Evolutionary conservation across 2,888 invertebrate species (phyloP).

Genomic region (Melinaea menophilus): DNA sequence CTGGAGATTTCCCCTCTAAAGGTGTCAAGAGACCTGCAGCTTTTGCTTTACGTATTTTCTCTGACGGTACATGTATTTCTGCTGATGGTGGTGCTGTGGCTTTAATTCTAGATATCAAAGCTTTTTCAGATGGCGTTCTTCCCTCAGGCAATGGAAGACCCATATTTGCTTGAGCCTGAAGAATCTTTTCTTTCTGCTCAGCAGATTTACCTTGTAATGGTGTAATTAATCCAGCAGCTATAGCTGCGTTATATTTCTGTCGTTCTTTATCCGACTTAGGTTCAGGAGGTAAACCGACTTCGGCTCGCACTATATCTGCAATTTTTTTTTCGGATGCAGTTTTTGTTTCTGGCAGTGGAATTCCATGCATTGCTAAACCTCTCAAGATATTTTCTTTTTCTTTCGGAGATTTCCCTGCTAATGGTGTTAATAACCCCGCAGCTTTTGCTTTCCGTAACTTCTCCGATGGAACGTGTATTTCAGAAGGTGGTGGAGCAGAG

Average conservation of each 20-base stretch:
- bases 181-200: conserved; percentile 35
- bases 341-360: conserved; percentile 29
- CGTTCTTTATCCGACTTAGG: conserved; percentile 28
- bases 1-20: conserved; percentile 29
- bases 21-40: conserved; percentile 33
- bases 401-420: conserved; percentile 23
- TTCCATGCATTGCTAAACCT: conserved; percentile 22
- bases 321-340: conserved; percentile 30
- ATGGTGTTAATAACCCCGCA: conserved; percentile 32
- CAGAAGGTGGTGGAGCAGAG: conserved; percentile 8
- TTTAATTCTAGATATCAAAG: conserved; percentile 30
- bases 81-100: conserved; percentile 4
- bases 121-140: conserved; percentile 35
- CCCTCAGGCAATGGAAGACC: conserved; percentile 35
- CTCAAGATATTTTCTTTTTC: conserved; percentile 30
- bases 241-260: conserved; percentile 36
- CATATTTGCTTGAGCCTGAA: conserved; percentile 28
- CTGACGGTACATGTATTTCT: conserved; percentile 22
- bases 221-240: conserved; percentile 35
- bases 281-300: conserved; percentile 28
- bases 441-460: conserved; percentile 34
- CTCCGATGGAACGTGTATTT: conserved; percentile 31
- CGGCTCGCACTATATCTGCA: conserved; percentile 21
- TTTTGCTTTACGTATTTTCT: conserved; percentile 33
- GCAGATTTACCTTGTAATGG: conserved; percentile 39